Base-by-base conservation (phyloP, 2,888 invertebrate genomes). In the Micropterix aruncella region DNA sequence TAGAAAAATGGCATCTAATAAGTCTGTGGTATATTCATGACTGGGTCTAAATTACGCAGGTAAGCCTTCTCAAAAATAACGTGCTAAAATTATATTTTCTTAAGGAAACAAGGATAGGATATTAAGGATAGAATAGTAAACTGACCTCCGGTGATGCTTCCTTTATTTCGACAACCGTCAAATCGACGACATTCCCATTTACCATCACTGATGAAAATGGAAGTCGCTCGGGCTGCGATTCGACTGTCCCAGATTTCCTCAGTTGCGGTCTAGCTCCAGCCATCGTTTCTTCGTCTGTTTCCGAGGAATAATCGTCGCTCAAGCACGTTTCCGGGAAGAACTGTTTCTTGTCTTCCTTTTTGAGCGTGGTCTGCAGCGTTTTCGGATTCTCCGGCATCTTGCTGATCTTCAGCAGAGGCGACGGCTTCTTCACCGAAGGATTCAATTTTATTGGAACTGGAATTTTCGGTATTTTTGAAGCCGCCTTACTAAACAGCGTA, bases 291-390 rank as follows among this genome's bases (percentile, higher is more conserved):
- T 56, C 56, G 2, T 60, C 56, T 14, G 64, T 57, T 17, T 68
- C 70, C 1, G 72, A 73, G 63, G 75, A 75, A 54, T 77, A 77
- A 47, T 77, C 77, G 56, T 78, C 77, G 16, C 78, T 77, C 42
- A 75, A 74, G 54, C 78, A 78, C 2, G 78, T 77, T 57, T 78
- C 78, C 14, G 70, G 68, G 55, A 71, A 71, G 52, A 66, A 78
- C 50, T 67, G 69, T 46, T 73, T 70, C 48, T 60, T 53, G 14
- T 37, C 43, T 47, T 27, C 5, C 3, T 38, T 12, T 27, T 36
- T 27, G 17, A 15, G 27, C 18, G 27, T 27, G 38, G 16, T 53
- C 46, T n/a, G 46, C 42, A 41, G 44, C 38, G 9, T 51, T 53
- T 19, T 51, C 44, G 27, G 50, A 19, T n/a, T 19, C 37, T 16